phyloP scores from a whole-genome alignment of 64 coral and sea anemone genomes.

The Astreopora myriophthalma region DNA sequence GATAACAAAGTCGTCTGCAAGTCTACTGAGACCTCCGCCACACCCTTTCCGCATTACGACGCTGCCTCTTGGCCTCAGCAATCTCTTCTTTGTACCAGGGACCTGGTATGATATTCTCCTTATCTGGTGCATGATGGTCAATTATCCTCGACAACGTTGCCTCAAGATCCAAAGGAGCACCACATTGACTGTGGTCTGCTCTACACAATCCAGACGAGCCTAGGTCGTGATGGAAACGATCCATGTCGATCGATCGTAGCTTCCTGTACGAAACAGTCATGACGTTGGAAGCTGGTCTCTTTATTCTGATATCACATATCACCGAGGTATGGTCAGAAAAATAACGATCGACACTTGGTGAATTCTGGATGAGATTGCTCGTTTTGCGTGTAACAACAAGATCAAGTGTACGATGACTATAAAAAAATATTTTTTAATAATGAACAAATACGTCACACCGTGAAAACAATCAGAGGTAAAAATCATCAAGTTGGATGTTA shows the following conservation, averaged over 20 bases:
- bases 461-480: too few relatives aligned
- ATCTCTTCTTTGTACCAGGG: slow-evolving; percentile 71
- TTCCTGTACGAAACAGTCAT: background rate
- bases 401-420: slow-evolving; percentile 29
- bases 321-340: slow-evolving; percentile 34
- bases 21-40: slow-evolving; percentile 53
- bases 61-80: slow-evolving; percentile 63
- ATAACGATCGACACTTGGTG: background rate
- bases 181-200: slow-evolving; percentile 3
- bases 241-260: background rate
- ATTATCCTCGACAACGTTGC: slow-evolving; percentile 43
- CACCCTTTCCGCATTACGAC: slow-evolving; percentile 66
- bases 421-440: too few relatives aligned
- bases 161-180: slow-evolving; percentile 9
- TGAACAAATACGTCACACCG: too few relatives aligned
- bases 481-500: too few relatives aligned
- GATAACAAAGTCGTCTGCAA: slow-evolving; percentile 41
- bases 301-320: slow-evolving; percentile 4
- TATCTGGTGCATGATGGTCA: slow-evolving; percentile 51
- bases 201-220: slow-evolving; percentile 38
- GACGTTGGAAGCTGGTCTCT: background rate
- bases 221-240: slow-evolving; percentile 17
- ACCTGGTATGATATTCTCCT: slow-evolving; percentile 62
- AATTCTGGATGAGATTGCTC: background rate
- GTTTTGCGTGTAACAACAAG: slow-evolving; percentile 17